Evolutionary conservation across 2,113 vertebrate genomes (phyloP).

Genomic region (Odocoileus hemionus): DNA sequence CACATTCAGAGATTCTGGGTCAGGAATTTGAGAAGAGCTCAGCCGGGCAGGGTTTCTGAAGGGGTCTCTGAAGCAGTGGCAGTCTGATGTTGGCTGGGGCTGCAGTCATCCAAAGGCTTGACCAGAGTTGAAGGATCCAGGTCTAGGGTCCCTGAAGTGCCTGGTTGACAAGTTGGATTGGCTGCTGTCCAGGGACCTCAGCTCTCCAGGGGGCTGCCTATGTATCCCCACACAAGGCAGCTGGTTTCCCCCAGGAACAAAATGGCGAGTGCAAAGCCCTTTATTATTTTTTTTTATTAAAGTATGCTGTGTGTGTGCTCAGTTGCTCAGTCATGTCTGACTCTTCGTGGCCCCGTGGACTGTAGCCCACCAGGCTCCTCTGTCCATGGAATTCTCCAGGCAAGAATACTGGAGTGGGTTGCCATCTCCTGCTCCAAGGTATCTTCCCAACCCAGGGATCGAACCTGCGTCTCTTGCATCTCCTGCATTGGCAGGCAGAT

Average conservation of each 20-base stretch:
- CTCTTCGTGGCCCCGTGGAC: background rate
- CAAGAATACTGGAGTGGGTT: background rate
- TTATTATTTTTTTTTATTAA: background rate
- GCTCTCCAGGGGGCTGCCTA: fast-evolving
- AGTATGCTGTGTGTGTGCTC: background rate
- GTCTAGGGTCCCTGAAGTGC: background rate
- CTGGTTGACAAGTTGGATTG: background rate
- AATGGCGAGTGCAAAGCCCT: background rate
- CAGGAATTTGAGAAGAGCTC: background rate
- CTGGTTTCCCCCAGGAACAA: background rate
- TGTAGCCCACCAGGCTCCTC: background rate
- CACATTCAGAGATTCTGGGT: background rate
- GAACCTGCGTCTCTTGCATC: background rate
- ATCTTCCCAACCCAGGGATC: background rate
- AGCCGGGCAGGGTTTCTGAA: background rate
- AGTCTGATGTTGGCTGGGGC: fast-evolving
- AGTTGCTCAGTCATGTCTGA: background rate
- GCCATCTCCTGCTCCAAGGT: background rate
- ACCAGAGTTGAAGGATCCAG: background rate
- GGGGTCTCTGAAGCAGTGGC: background rate
- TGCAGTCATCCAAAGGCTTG: background rate
- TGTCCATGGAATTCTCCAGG: background rate
- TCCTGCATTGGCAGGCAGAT: background rate
- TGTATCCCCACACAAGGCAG: background rate
- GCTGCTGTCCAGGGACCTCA: background rate